Evolutionary conservation across 2,888 invertebrate genomes (phyloP).

Genomic region (Scotopteryx bipunctaria): DNA sequence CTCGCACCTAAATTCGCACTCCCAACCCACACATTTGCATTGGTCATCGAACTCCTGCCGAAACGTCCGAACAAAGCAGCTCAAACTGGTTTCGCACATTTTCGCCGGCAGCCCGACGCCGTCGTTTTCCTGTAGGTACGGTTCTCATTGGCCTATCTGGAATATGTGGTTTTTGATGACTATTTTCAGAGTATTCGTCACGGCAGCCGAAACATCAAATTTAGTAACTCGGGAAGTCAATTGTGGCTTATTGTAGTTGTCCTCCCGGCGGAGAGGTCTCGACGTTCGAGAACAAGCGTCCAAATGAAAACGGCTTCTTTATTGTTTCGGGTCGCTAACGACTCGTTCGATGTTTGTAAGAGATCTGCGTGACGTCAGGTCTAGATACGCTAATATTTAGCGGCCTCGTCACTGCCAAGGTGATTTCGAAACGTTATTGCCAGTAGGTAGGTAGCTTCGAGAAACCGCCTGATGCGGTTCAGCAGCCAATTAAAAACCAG

Average conservation of each 20-base stretch:
- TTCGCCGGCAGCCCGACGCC: constrained; percentile 59
- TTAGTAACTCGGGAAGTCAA: constrained; percentile 20
- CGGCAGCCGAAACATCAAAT: constrained; percentile 29
- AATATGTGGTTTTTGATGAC: constrained; percentile 42
- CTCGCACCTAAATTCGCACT: constrained; percentile 68
- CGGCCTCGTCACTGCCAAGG: constrained; percentile 56
- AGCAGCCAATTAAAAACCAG: constrained; percentile 41
- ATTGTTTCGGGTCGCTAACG: constrained; percentile 43
- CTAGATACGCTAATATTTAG: constrained; percentile 48
- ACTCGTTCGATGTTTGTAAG: constrained; percentile 44
- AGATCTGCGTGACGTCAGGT: constrained; percentile 54
- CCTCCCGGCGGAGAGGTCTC: constrained; percentile 21
- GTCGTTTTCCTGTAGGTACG: constrained; percentile 60
- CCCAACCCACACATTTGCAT: constrained; percentile 62
- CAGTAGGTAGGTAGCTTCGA: constrained; percentile 52
- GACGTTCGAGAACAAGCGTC: constrained; percentile 42
- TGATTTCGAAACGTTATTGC: constrained; percentile 59
- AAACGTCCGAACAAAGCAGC: constrained; percentile 74
- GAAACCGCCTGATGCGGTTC: constrained; percentile 39
- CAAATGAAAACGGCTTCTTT: constrained; percentile 34
- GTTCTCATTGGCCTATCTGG: constrained; percentile 47
- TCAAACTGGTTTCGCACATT: constrained; percentile 76
- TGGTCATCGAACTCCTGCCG: constrained; percentile 78
- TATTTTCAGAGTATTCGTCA: constrained; percentile 46
- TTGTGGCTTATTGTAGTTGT: constrained; percentile 28